phyloP scores from a whole-genome alignment of 2,113 vertebrate species.

The Euleptes europaea region DNA sequence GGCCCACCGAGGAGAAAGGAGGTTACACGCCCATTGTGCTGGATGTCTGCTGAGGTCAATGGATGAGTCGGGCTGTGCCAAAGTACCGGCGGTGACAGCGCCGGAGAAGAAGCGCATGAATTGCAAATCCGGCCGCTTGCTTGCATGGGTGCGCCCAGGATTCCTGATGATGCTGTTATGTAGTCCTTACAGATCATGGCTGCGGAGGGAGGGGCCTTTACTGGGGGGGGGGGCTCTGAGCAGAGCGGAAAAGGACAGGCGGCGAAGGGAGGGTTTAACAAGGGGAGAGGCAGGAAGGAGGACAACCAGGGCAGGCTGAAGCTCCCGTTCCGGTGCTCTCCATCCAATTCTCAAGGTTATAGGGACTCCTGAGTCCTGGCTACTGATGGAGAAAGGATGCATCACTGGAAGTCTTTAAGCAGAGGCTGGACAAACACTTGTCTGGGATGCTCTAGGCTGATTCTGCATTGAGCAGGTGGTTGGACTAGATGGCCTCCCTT shows the following conservation, averaged over 20 bases:
- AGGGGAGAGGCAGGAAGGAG: background rate
- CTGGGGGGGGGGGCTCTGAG: background rate
- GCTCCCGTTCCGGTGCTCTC: too few relatives aligned
- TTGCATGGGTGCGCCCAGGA: background rate
- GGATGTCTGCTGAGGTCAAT: background rate
- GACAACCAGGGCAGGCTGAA: background rate
- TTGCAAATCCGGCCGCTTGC: slow-evolving; percentile 2
- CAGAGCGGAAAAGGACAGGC: background rate
- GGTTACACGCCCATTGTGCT: slow-evolving; percentile 31
- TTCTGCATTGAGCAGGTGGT: too few relatives aligned
- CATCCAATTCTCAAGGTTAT: background rate
- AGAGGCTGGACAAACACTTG: too few relatives aligned
- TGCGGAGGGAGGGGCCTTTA: background rate
- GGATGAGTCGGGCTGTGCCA: rapidly evolving
- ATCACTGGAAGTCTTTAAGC: too few relatives aligned
- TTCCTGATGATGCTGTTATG: background rate
- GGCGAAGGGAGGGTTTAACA: background rate
- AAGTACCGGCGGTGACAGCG: slow-evolving; percentile 5
- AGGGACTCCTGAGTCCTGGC: too few relatives aligned
- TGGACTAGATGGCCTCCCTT: too few relatives aligned
- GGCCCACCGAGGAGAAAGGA: slow-evolving; percentile 26
- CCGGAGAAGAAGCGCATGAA: background rate
- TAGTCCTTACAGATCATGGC: background rate
- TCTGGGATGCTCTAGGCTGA: too few relatives aligned
- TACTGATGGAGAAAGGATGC: background rate